Evolutionary conservation across 1,140 invertebrate species (phyloP).

Genomic region (Diachasma alloeum): DNA sequence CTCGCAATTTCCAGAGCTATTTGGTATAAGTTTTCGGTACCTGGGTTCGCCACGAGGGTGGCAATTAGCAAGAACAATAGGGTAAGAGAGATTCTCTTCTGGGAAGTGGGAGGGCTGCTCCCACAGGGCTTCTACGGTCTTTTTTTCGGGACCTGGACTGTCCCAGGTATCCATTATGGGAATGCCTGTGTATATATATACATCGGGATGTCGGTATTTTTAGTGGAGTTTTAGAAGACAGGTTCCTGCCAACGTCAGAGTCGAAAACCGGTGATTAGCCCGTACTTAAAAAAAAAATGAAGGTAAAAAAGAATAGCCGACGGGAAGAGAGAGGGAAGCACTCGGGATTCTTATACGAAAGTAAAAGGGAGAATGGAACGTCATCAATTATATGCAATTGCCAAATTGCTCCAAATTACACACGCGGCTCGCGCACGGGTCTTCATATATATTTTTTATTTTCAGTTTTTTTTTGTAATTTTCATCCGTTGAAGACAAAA

Average conservation of each 20-base stretch:
- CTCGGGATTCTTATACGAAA: slow-evolving; percentile 38
- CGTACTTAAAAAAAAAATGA: slow-evolving; percentile 8
- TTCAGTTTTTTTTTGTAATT: neutral
- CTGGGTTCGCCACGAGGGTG: slow-evolving; percentile 32
- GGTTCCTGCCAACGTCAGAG: slow-evolving; percentile 6
- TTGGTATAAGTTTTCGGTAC: neutral
- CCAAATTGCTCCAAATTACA: slow-evolving; percentile 63
- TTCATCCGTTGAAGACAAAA: neutral
- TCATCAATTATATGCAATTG: slow-evolving; percentile 64
- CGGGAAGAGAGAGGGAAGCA: too few relatives aligned
- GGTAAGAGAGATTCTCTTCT: slow-evolving; percentile 41
- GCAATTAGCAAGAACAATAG: slow-evolving; percentile 60
- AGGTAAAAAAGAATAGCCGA: neutral
- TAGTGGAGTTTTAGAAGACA: neutral
- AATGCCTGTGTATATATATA: neutral
- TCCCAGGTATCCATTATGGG: slow-evolving; percentile 4
- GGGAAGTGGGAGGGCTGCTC: slow-evolving; percentile 46
- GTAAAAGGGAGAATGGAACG: slow-evolving; percentile 51
- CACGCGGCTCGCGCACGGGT: slow-evolving; percentile 29
- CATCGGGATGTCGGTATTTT: neutral
- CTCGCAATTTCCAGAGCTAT: neutral
- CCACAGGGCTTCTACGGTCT: neutral
- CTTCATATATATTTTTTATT: neutral
- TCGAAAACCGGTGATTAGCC: slow-evolving; percentile 14
- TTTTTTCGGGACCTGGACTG: neutral